Evolutionary conservation across 92 coral and sea anemone species (phyloP), one percentile per base, ranked within the genome.

Genomic region (Epizoanthus scotinus): DNA sequence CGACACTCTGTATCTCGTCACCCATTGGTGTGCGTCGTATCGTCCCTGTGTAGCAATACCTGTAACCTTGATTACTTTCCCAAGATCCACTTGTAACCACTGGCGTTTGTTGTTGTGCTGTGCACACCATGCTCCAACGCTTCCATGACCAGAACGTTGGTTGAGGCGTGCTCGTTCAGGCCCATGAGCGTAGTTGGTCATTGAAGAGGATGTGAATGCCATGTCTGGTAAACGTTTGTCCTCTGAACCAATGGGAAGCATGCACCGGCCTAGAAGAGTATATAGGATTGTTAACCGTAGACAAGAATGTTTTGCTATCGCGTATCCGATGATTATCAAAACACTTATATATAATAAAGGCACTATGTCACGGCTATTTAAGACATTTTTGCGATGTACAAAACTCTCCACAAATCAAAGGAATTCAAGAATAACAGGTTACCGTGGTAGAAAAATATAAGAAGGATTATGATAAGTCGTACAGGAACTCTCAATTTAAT

Each of bases 11-110:
- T 87, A 91, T 8, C 66, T 77, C 58, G 80, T 86, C 50, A 89
- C 93, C 86, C 90, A 91, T 20, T 91, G 93, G 54, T 73, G 42
- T 25, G 63, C 71, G 25, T 70, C 89, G 21, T 86, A 82, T 3
- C 97, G 85, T 18, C 97, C 97, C 84, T 91, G 97, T 24, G 97
- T 89, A 36, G 89, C 97, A 31, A 90, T 87, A 49, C 93, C 93
- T 71, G 91, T 91, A 53, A 91, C 49, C 55, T 82, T 86, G 36
- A 93, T 90, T 54, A 82, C 79, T 12, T 87, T 90, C 19, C 80
- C 74, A 44, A 91, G 87, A 52, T 84, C 89, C 42, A 89, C 86
- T 40, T 83, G 89, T 6, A 92, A 70, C 97, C 97, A 92, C 78
- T 92, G 91, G 21, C 66, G 62, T 2, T 36, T 9, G 58, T 90